Percentiles rank a stretch among this genome's conserved stretches.
These are phyloP conservation scores for Pyralis farinalis DNA, from an alignment of 2,888 invertebrate genomes.

Conservation along the genomic window DNA sequence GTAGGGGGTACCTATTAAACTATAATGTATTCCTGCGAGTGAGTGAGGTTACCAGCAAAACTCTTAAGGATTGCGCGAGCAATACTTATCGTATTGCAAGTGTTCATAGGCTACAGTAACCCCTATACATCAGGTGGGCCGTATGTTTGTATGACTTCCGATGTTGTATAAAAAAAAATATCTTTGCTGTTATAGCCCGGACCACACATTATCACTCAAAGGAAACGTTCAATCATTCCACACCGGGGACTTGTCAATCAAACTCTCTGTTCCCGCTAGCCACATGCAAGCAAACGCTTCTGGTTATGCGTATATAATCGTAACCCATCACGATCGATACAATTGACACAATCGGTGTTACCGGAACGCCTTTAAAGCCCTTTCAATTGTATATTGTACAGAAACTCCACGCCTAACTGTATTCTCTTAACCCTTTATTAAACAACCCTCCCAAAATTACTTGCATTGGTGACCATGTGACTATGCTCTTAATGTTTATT, in stretches of 20 bases:
- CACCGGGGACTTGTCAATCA: slow-evolving; percentile 22
- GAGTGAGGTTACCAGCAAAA: too few relatives aligned
- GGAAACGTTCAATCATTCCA: slow-evolving; percentile 7
- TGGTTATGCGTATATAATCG: slow-evolving; percentile 47
- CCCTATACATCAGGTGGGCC: too few relatives aligned
- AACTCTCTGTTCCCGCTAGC: slow-evolving; percentile 17
- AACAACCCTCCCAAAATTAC: neutral
- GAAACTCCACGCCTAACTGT: slow-evolving; percentile 33
- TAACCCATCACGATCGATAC: slow-evolving; percentile 36
- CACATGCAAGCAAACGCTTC: slow-evolving; percentile 12
- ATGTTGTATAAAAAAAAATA: too few relatives aligned
- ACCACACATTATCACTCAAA: slow-evolving; percentile 7
- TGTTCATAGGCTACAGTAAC: too few relatives aligned
- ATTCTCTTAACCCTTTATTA: slow-evolving; percentile 24
- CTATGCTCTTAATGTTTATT: neutral
- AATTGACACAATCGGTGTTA: slow-evolving; percentile 50
- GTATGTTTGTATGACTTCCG: too few relatives aligned
- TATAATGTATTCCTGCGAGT: too few relatives aligned
- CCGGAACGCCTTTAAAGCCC: slow-evolving; percentile 38
- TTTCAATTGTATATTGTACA: slow-evolving; percentile 17
- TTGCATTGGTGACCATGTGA: neutral
- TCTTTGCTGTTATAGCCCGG: neutral
- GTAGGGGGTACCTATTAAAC: too few relatives aligned
- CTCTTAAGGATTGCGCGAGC: too few relatives aligned
- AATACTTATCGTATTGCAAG: too few relatives aligned